These are phyloP conservation scores for Pseudopipra pipra DNA, from an alignment of 2,113 vertebrate species.

Conservation along the genomic window DNA sequence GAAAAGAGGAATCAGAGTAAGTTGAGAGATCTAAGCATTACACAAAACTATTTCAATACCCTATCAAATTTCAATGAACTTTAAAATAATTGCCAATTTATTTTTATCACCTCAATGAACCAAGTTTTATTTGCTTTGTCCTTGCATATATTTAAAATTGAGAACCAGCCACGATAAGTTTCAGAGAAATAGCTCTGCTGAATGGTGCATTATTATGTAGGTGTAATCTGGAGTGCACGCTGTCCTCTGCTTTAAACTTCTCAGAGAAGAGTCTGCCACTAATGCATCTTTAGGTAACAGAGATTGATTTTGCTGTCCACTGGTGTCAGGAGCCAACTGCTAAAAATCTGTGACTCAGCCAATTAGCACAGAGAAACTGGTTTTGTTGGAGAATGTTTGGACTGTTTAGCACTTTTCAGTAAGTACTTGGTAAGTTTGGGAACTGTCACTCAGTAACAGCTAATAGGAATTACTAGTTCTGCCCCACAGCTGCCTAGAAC, in stretches of 20 bases:
- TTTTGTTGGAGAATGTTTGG: neutral
- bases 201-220: neutral
- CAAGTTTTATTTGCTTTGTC: neutral
- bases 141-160: neutral
- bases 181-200: neutral
- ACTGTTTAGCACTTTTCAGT: neutral
- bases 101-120: neutral
- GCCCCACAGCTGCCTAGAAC: neutral
- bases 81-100: neutral
- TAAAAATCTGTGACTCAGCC: neutral
- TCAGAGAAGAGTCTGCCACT: neutral
- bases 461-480: neutral
- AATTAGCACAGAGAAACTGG: neutral
- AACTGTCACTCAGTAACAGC: neutral
- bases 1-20: neutral
- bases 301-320: neutral
- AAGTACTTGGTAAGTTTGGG: neutral
- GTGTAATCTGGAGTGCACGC: neutral
- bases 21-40: neutral
- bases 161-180: neutral
- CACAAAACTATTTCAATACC: neutral
- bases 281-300: neutral
- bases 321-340: neutral
- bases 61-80: neutral
- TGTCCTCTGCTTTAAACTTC: neutral